Percentiles rank a stretch among this genome's conserved stretches.
phyloP scores from a whole-genome alignment of 1,140 invertebrate species.

The Cydia pomonella region DNA sequence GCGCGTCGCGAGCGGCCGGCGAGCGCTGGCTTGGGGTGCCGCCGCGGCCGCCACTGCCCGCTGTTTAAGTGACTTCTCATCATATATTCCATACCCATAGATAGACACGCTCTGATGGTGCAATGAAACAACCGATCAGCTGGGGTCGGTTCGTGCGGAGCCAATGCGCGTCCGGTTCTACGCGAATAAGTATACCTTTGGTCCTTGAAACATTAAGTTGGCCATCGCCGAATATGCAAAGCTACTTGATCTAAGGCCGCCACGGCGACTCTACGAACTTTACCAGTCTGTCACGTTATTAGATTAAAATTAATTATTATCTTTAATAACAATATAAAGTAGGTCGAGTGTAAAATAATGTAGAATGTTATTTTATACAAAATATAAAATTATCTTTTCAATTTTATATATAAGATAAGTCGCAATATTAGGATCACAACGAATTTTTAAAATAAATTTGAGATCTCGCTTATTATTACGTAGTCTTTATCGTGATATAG shows the following conservation, averaged over 20 bases:
- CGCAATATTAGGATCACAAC: conserved; percentile 77
- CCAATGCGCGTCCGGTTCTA: conserved; percentile 80
- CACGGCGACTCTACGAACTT: conserved; percentile 79
- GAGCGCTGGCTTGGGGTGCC: conserved; percentile 25
- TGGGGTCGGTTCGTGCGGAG: conserved; percentile 76
- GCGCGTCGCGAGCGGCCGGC: conserved; percentile 33
- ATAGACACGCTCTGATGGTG: conserved; percentile 73
- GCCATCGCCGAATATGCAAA: conserved; percentile 79
- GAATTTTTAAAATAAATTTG: conserved; percentile 80
- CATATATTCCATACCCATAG: conserved; percentile 58
- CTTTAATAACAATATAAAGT: conserved; percentile 79
- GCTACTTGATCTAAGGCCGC: conserved; percentile 79
- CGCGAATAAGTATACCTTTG: conserved; percentile 80
- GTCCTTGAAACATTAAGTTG: conserved; percentile 78
- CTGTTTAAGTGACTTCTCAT: conserved; percentile 51
- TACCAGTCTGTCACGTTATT: conserved; percentile 80
- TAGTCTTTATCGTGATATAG: conserved; percentile 79
- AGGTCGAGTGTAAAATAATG: conserved; percentile 78
- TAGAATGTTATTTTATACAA: conserved; percentile 80
- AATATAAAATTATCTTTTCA: conserved; percentile 79
- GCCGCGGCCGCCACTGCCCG: conserved; percentile 53
- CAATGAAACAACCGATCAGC: conserved; percentile 65
- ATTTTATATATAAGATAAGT: conserved; percentile 74
- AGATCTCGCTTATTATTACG: conserved; percentile 80
- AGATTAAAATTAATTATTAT: conserved; percentile 81